phyloP scores from a whole-genome alignment of 2,113 vertebrate species.

The Zapus hudsonius region DNA sequence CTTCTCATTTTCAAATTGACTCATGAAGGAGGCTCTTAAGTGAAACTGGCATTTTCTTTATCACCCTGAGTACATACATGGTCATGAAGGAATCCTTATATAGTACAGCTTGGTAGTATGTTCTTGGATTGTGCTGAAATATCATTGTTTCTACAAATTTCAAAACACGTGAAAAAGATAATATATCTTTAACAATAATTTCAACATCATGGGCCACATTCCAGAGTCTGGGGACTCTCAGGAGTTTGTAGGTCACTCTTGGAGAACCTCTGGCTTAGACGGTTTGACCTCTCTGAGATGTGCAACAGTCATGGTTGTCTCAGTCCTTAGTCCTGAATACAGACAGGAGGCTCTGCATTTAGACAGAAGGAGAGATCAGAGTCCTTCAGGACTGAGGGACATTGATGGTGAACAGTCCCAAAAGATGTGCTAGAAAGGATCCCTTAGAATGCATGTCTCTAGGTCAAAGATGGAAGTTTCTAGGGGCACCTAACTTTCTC shows the following conservation, averaged over 20 bases:
- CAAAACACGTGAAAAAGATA: background rate
- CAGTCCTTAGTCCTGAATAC: too few species aligned
- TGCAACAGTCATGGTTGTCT: background rate
- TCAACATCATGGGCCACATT: background rate
- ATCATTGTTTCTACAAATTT: background rate
- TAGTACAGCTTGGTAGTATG: background rate
- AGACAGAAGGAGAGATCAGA: background rate
- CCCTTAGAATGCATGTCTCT: background rate
- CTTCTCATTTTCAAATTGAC: background rate
- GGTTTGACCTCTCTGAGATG: background rate
- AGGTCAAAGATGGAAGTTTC: background rate
- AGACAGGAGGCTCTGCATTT: too few species aligned
- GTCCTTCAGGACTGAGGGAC: background rate
- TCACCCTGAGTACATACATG: background rate
- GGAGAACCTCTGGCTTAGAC: background rate
- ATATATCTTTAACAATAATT: background rate
- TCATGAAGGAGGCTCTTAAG: background rate
- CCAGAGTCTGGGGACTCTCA: background rate
- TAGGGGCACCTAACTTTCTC: background rate
- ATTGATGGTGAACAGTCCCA: background rate
- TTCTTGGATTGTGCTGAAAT: conserved; percentile 6
- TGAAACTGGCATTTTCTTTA: background rate
- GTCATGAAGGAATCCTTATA: background rate
- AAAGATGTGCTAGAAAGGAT: background rate
- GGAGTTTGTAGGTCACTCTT: background rate